phyloP scores from a whole-genome alignment of 2,113 vertebrate genomes.

The Vicugna pacos region DNA sequence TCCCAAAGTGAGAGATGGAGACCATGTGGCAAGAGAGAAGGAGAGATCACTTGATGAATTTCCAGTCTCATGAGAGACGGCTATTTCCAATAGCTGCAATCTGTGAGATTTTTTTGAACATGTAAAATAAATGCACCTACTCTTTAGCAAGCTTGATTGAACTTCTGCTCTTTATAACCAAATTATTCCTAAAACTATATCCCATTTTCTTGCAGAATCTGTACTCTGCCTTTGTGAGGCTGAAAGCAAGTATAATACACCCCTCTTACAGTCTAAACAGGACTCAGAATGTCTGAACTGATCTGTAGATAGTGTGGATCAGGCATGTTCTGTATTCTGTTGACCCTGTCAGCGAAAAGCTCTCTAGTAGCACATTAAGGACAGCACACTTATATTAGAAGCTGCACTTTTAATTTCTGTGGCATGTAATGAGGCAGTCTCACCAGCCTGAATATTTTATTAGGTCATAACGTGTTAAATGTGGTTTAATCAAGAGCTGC shows the following conservation, averaged over 20 bases:
- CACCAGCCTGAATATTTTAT: slow-evolving; percentile 65
- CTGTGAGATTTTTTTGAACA: slow-evolving; percentile 18
- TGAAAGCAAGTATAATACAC: not conserved
- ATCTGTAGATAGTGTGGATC: slow-evolving; percentile 2
- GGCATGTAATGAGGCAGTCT: slow-evolving; percentile 65
- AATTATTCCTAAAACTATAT: slow-evolving; percentile 24
- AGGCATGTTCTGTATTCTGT: slow-evolving; percentile 24
- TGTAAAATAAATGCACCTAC: not conserved
- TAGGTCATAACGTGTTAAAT: slow-evolving; percentile 71
- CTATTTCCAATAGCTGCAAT: not conserved
- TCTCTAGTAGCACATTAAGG: slow-evolving; percentile 50
- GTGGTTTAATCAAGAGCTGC: slow-evolving; percentile 66
- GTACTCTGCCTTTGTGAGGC: not conserved
- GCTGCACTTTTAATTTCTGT: slow-evolving; percentile 72
- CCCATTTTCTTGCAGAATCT: not conserved
- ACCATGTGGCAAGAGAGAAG: not conserved
- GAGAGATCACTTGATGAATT: not conserved
- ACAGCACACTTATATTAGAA: slow-evolving; percentile 52
- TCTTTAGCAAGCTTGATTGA: slow-evolving; percentile 10
- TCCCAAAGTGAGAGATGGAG: not conserved
- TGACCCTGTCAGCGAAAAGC: slow-evolving; percentile 48
- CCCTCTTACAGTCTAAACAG: not conserved
- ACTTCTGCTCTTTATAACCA: not conserved
- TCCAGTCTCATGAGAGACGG: not conserved
- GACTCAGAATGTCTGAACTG: slow-evolving; percentile 15